These are phyloP conservation scores for Agapornis roseicollis DNA, from an alignment of 2,113 vertebrate genomes.

Conservation along the genomic window DNA sequence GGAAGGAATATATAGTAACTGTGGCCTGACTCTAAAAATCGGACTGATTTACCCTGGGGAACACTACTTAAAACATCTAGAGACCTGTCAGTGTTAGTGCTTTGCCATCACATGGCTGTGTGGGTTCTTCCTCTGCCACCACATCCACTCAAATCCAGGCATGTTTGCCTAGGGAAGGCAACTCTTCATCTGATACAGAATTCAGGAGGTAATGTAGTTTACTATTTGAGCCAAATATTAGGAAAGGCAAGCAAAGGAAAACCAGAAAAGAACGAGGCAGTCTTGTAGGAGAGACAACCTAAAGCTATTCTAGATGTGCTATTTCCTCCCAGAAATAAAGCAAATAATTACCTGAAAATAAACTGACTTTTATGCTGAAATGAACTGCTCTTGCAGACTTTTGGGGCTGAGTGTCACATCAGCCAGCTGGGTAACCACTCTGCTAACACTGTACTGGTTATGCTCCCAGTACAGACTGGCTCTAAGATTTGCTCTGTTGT, in stretches of 20 bases:
- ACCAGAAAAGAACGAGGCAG: neutral
- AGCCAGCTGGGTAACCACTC: neutral
- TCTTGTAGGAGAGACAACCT: neutral
- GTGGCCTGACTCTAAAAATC: neutral
- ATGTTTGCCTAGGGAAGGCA: neutral
- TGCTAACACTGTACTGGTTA: neutral
- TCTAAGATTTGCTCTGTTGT: neutral
- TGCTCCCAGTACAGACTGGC: neutral
- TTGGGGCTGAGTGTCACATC: neutral
- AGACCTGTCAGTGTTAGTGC: neutral
- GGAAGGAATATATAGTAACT: neutral
- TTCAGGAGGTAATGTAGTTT: neutral
- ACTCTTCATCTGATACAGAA: neutral
- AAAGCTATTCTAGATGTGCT: neutral
- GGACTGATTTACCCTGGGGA: neutral
- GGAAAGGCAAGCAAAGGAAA: neutral
- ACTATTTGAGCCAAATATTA: neutral
- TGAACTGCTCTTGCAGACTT: neutral
- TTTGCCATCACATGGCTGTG: neutral
- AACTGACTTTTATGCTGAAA: neutral
- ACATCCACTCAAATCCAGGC: neutral
- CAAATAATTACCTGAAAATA: neutral
- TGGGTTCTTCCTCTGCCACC: neutral
- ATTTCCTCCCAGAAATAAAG: neutral
- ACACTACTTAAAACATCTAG: neutral